phyloP scores from a whole-genome alignment of 1,140 invertebrate species.

The Bradynema listronoti region DNA sequence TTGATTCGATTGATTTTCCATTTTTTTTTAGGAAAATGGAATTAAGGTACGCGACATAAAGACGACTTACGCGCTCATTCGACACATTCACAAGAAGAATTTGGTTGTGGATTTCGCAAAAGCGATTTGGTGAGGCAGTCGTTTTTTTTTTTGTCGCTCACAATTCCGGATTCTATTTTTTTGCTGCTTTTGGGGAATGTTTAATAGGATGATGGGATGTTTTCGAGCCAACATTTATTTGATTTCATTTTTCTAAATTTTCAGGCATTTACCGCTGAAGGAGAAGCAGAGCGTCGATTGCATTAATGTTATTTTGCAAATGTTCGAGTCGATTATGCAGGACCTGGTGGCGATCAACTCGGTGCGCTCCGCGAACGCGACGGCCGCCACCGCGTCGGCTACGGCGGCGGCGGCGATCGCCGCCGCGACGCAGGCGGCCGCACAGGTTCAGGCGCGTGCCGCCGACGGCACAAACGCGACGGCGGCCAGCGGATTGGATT shows the following conservation, averaged over 20 bases:
- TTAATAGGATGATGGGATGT: neutral
- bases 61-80: constrained; percentile 6
- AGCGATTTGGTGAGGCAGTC: constrained; percentile 29
- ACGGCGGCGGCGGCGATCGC: neutral
- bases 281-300: constrained; percentile 26
- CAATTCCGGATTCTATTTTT: too few relatives aligned
- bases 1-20: too few relatives aligned
- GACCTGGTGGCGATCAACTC: neutral
- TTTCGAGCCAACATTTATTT: neutral
- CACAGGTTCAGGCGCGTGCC: neutral
- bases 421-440: neutral
- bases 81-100: constrained; percentile 27
- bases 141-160: too few relatives aligned
- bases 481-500: neutral
- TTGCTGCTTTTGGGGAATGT: constrained; percentile 3
- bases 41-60: constrained; percentile 17
- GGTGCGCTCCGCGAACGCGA: neutral
- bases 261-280: constrained; percentile 17
- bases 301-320: constrained; percentile 18
- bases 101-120: constrained; percentile 25
- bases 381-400: neutral
- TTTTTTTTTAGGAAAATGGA: too few relatives aligned
- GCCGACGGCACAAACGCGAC: neutral
- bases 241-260: neutral
- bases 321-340: constrained; percentile 19